Percentiles rank a stretch among this genome's conserved stretches.
phyloP scores from a whole-genome alignment of 2,888 invertebrate species.

The Melinaea marsaeus region DNA sequence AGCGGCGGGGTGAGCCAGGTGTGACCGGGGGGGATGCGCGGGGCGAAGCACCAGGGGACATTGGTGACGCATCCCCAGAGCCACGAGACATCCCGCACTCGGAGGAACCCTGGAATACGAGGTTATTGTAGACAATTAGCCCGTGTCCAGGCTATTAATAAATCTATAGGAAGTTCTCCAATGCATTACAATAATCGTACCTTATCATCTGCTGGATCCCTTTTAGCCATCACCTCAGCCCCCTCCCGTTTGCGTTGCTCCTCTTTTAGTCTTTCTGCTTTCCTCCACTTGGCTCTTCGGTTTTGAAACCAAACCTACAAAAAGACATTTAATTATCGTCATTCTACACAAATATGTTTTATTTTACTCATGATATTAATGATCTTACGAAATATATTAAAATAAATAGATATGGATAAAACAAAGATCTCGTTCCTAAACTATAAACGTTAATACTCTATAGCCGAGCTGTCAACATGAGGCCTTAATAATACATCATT shows the following conservation, averaged over 20 bases:
- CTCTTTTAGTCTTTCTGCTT: slow-evolving; percentile 93
- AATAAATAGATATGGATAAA: neutral
- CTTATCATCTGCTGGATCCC: slow-evolving; percentile 79
- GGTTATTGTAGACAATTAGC: neutral
- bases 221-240: slow-evolving; percentile 80
- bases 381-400: neutral
- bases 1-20: slow-evolving; percentile 66
- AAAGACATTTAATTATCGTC: neutral
- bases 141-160: neutral
- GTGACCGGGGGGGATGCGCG: slow-evolving; percentile 64
- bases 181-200: slow-evolving; percentile 42
- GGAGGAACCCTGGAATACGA: slow-evolving; percentile 57
- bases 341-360: neutral
- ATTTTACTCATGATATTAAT: neutral
- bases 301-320: slow-evolving; percentile 95
- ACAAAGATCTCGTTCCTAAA: slow-evolving; percentile 26
- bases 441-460: slow-evolving; percentile 42
- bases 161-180: neutral
- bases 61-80: slow-evolving; percentile 66
- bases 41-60: slow-evolving; percentile 58
- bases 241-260: slow-evolving; percentile 92
- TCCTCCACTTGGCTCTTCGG: slow-evolving; percentile 94
- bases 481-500: slow-evolving; percentile 64
- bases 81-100: slow-evolving; percentile 72
- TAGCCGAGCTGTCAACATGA: slow-evolving; percentile 63